These are phyloP conservation scores for Etheostoma perlongum DNA, from an alignment of 2,797 vertebrate species.

Conservation along the genomic window DNA sequence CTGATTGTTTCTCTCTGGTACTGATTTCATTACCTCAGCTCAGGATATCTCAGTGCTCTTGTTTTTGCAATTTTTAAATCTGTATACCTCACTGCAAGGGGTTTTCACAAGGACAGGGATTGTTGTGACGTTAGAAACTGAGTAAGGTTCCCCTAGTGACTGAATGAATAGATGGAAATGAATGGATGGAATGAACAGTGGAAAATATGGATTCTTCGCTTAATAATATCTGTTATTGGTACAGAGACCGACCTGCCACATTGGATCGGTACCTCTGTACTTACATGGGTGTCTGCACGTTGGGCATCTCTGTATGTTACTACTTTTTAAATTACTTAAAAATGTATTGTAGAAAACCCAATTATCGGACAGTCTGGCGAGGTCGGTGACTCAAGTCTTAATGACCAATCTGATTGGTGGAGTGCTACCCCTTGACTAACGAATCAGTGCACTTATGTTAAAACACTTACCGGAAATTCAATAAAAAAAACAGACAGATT, in stretches of 20 bases:
- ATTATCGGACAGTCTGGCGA: too few species aligned
- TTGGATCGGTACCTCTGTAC: neutral
- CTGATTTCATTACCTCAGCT: neutral
- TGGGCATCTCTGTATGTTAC: neutral
- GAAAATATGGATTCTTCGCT: neutral
- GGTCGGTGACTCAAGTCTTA: too few species aligned
- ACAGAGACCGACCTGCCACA: neutral
- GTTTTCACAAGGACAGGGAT: neutral
- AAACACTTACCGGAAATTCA: too few species aligned
- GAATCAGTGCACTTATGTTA: too few species aligned
- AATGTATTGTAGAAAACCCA: too few species aligned
- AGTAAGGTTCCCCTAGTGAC: neutral
- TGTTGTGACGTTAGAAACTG: neutral
- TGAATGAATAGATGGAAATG: too few species aligned
- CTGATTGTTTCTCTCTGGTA: too few species aligned
- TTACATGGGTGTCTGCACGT: neutral
- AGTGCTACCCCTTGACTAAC: too few species aligned
- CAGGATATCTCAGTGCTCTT: neutral
- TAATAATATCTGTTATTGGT: neutral
- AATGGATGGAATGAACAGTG: too few species aligned
- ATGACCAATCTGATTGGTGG: too few species aligned
- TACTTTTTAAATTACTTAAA: neutral
- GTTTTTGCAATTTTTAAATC: neutral
- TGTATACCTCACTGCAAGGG: neutral
- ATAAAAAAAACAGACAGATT: too few species aligned